Conservation (phyloP, 2,113 vertebrate species). For the Sebastes fasciatus region DNA sequence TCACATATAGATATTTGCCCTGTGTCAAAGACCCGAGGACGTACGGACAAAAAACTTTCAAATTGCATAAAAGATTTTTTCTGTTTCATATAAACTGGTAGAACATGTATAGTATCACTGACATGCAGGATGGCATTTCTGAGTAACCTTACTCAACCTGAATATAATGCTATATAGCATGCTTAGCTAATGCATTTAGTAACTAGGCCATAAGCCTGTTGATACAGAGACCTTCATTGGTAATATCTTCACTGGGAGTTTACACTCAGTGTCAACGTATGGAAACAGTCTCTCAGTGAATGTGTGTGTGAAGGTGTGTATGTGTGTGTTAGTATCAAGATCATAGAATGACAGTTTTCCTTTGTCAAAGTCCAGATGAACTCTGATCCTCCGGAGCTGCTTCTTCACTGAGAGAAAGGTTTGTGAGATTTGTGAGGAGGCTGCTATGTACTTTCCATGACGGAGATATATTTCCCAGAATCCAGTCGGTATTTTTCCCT, state of each 20-base stretch:
- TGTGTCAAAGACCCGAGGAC: background rate
- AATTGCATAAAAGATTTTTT: too few species aligned
- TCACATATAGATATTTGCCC: too few species aligned
- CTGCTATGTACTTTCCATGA: background rate
- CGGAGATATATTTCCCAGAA: background rate
- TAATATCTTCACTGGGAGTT: constrained; percentile 3
- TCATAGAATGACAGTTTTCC: background rate
- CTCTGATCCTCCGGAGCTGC: constrained; percentile 4
- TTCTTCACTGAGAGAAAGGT: constrained; percentile 2
- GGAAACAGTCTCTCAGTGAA: constrained; percentile 9
- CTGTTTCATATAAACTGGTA: too few species aligned
- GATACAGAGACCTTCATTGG: background rate
- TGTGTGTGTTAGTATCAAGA: too few species aligned
- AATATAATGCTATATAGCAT: background rate
- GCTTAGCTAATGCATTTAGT: background rate
- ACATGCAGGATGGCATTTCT: too few species aligned
- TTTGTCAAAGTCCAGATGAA: constrained; percentile 18
- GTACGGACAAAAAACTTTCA: too few species aligned
- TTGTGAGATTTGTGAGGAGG: background rate
- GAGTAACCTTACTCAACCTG: too few species aligned
- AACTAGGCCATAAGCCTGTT: too few species aligned
- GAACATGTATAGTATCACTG: too few species aligned
- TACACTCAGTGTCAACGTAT: constrained; percentile 7
- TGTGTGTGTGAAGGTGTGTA: constrained; percentile 12
- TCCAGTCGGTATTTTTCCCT: background rate